Percentiles rank a stretch among this genome's conserved stretches.
Evolutionary conservation across 2,113 vertebrate species (phyloP).

Genomic region (Xiphophorus hellerii): DNA sequence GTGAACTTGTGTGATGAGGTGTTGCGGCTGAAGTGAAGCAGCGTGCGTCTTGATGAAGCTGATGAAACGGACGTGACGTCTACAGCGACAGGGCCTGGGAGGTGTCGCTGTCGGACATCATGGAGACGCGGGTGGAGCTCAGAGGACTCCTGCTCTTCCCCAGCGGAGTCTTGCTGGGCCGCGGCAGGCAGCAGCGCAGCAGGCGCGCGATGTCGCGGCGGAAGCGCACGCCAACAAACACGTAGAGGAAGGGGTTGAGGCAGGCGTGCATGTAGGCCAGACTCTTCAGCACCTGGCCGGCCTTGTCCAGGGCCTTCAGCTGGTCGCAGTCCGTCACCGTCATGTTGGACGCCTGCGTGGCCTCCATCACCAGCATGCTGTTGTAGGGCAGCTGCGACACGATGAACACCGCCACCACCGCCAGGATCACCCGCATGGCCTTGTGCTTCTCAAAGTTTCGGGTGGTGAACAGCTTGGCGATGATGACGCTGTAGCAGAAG

Average conservation of each 20-base stretch:
- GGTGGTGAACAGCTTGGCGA: slow-evolving; percentile 82
- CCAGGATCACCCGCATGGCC: slow-evolving; percentile 84
- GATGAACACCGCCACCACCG: slow-evolving; percentile 82
- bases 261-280: slow-evolving; percentile 88
- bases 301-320: slow-evolving; percentile 63
- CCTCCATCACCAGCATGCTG: slow-evolving; percentile 80
- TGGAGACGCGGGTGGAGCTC: slow-evolving; percentile 25
- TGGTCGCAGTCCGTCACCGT: slow-evolving; percentile 69
- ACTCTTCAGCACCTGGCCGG: slow-evolving; percentile 83
- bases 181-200: slow-evolving; percentile 47
- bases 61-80: not conserved
- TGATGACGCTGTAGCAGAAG: slow-evolving; percentile 85
- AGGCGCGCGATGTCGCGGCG: slow-evolving; percentile 76
- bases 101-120: slow-evolving; percentile 79
- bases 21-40: slow-evolving; percentile 2
- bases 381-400: slow-evolving; percentile 89
- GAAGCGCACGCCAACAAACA: slow-evolving; percentile 86
- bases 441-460: slow-evolving; percentile 87
- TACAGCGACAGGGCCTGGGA: slow-evolving; percentile 79
- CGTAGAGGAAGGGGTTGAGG: slow-evolving; percentile 90
- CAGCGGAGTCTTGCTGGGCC: slow-evolving; percentile 6
- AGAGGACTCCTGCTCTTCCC: slow-evolving; percentile 22
- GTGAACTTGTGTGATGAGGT: not conserved
- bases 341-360: slow-evolving; percentile 62
- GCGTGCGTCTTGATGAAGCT: not conserved